Percentiles rank a stretch among this genome's conserved stretches.
Conservation (phyloP, 2,888 invertebrate genomes). For the Habrosyne pyritoides region DNA sequence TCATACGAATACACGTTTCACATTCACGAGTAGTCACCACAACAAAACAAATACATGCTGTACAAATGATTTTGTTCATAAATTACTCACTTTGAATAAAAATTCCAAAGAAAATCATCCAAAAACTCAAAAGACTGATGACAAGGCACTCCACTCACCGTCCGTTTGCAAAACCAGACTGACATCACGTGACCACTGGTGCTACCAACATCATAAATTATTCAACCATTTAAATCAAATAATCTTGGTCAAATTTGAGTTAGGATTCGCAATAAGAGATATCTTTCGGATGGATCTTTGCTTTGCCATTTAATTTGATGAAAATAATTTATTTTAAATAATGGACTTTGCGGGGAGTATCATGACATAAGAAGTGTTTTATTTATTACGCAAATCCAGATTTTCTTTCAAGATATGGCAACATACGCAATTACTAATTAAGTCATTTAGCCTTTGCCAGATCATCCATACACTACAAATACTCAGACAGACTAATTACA, state of each 20-base stretch:
- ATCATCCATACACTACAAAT: too few relatives aligned
- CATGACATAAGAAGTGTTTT: too few relatives aligned
- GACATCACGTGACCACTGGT: constrained; percentile 57
- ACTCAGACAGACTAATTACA: too few relatives aligned
- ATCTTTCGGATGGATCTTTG: too few relatives aligned
- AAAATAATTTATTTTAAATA: too few relatives aligned
- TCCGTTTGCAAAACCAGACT: constrained; percentile 83
- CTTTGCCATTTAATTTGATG: too few relatives aligned
- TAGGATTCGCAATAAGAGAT: background rate
- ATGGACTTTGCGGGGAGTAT: too few relatives aligned
- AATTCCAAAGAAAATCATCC: constrained; percentile 83
- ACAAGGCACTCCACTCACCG: constrained; percentile 85
- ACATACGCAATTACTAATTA: too few relatives aligned
- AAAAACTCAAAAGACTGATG: constrained; percentile 82
- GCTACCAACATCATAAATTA: constrained; percentile 36
- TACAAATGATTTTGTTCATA: constrained; percentile 55
- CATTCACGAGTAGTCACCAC: constrained; percentile 63
- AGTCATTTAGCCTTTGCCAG: too few relatives aligned
- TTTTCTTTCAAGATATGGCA: too few relatives aligned
- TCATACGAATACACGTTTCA: constrained; percentile 69
- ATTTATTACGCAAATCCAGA: too few relatives aligned
- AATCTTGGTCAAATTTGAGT: background rate
- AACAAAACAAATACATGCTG: constrained; percentile 57
- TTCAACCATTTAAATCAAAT: background rate
- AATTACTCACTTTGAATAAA: constrained; percentile 82